Evolutionary conservation across 2,888 invertebrate genomes (phyloP).

Genomic region (Orgyia antiqua): DNA sequence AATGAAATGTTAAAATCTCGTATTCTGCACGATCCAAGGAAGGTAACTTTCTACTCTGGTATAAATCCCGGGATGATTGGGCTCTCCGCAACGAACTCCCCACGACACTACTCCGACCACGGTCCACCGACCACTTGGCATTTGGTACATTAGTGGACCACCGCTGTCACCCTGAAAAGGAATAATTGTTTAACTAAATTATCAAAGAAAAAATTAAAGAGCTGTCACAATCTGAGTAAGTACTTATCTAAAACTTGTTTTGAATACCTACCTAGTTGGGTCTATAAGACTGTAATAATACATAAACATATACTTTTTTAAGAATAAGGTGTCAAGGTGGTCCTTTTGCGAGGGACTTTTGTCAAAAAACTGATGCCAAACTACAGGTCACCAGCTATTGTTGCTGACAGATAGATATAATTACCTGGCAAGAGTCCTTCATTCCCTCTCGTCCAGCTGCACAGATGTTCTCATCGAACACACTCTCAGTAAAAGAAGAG

Average conservation of each 20-base stretch:
- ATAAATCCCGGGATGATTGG: constrained; percentile 88
- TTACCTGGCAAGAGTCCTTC: constrained; percentile 90
- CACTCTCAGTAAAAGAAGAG: constrained; percentile 74
- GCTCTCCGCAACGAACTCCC: constrained; percentile 89
- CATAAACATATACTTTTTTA: no score
- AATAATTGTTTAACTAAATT: no score
- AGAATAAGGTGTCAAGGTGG: no score
- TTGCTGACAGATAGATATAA: no score
- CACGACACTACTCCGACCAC: constrained; percentile 90
- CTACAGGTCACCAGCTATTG: no score
- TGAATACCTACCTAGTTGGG: no score
- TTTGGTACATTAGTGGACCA: constrained; percentile 87
- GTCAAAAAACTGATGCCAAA: no score
- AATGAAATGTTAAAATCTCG: constrained; percentile 68
- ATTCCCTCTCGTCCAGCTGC: constrained; percentile 88
- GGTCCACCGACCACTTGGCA: constrained; percentile 86
- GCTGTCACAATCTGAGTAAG: no score
- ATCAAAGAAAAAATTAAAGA: no score
- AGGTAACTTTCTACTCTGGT: constrained; percentile 84
- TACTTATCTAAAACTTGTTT: not conserved
- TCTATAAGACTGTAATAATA: no score
- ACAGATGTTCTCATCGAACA: constrained; percentile 84
- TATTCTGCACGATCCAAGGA: constrained; percentile 82
- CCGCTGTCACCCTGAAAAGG: constrained; percentile 87
- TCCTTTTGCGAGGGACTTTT: no score